Conservation (phyloP, 1,140 invertebrate genomes). For the Pogonomyrmex californicus region DNA sequence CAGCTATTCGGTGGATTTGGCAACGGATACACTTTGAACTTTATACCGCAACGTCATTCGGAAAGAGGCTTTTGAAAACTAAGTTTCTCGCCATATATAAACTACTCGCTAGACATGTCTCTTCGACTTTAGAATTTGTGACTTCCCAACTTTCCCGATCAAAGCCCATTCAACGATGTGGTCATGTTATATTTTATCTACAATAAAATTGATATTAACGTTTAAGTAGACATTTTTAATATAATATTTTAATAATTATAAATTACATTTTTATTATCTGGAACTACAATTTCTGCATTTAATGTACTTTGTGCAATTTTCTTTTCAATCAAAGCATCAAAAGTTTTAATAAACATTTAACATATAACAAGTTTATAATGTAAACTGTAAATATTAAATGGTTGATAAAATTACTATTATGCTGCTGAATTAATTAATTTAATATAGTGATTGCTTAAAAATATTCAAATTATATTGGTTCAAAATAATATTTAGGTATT, state of each 20-base stretch:
- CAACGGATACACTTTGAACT: conserved; percentile 25
- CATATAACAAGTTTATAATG: too few relatives aligned
- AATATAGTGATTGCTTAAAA: not conserved
- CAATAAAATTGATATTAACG: not conserved
- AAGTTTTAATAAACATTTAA: not conserved
- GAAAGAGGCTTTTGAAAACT: conserved; percentile 3
- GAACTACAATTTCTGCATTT: not conserved
- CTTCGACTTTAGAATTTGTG: conserved; percentile 12
- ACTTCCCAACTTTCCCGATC: conserved; percentile 20
- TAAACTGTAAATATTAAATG: not conserved
- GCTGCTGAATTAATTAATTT: not conserved
- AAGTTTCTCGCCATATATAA: conserved; percentile 41
- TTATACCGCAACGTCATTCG: conserved; percentile 3
- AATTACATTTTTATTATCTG: not conserved
- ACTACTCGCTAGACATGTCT: conserved; percentile 26
- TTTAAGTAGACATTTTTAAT: not conserved
- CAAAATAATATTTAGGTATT: not conserved
- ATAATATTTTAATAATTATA: not conserved
- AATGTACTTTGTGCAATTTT: not conserved
- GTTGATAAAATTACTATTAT: not conserved
- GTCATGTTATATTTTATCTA: not conserved
- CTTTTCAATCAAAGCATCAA: not conserved
- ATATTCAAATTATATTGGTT: not conserved
- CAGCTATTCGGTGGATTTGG: conserved; percentile 33
- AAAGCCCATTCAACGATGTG: not conserved